Evolutionary conservation across 23 tunicate genomes (phyloP).

Genomic region (Halocynthia aurantium): DNA sequence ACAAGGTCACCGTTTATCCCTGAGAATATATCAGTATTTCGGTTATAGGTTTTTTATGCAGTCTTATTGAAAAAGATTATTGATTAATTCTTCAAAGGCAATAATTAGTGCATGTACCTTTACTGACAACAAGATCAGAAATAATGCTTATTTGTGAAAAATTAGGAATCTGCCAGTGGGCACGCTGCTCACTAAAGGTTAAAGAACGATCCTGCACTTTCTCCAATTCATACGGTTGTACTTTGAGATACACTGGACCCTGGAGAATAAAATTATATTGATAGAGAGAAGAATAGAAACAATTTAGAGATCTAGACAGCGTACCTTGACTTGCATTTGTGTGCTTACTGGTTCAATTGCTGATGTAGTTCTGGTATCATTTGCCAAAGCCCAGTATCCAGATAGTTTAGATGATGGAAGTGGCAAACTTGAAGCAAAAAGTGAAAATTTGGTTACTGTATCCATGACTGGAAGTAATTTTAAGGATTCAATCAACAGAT

Average conservation of each 20-base stretch:
- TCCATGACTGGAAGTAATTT: too few species aligned
- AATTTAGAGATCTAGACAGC: too few species aligned
- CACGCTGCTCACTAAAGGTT: conserved; percentile 73
- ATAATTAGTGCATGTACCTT: not conserved
- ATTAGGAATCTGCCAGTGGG: conserved; percentile 85
- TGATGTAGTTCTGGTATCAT: conserved; percentile 3
- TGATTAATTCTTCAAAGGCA: too few species aligned
- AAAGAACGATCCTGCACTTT: conserved; percentile 64
- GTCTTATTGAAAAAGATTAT: too few species aligned
- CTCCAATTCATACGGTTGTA: conserved; percentile 71
- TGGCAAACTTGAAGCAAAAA: conserved; percentile 32
- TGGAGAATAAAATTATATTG: conserved; percentile 1
- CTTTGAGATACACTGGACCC: conserved; percentile 76
- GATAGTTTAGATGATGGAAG: conserved; percentile 40
- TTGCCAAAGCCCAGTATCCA: conserved; percentile 66
- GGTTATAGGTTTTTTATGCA: too few species aligned
- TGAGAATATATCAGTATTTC: not conserved
- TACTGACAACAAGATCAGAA: conserved; percentile 40
- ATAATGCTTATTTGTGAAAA: conserved; percentile 74
- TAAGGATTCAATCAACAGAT: too few species aligned
- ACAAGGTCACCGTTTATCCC: conserved; percentile 24
- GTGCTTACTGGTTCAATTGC: too few species aligned
- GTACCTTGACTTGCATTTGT: too few species aligned
- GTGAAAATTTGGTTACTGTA: not conserved
- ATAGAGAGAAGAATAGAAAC: too few species aligned